These are phyloP conservation scores for Pogonomyrmex californicus DNA, from an alignment of 1,140 invertebrate genomes.

Conservation along the genomic window DNA sequence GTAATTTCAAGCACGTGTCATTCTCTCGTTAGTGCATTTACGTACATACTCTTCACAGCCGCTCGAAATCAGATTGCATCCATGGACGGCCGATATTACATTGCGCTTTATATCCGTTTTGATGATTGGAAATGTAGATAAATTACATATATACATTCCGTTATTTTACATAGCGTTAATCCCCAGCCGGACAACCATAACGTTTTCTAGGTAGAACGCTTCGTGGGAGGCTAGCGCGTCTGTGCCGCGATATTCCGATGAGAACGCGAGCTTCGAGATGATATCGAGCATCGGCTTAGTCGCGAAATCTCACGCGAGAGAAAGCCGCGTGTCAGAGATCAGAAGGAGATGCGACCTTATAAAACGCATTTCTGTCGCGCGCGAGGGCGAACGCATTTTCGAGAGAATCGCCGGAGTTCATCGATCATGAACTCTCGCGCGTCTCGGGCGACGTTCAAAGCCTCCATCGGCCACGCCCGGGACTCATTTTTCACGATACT, in stretches of 20 bases:
- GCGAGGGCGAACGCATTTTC: slow-evolving; percentile 57
- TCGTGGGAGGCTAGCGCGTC: too few species aligned
- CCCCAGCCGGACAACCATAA: neutral
- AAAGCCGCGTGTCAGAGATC: slow-evolving; percentile 73
- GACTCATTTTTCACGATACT: slow-evolving; percentile 76
- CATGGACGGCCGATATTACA: neutral
- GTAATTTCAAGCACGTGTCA: slow-evolving; percentile 51
- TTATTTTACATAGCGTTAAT: neutral
- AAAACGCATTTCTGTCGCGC: slow-evolving; percentile 38
- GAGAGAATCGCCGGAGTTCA: slow-evolving; percentile 66
- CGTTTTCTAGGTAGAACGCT: neutral
- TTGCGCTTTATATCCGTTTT: neutral
- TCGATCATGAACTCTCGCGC: slow-evolving; percentile 76
- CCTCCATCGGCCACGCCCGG: slow-evolving; percentile 36
- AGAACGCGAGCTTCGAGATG: neutral
- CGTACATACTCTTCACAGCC: slow-evolving; percentile 22
- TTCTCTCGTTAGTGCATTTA: slow-evolving; percentile 44
- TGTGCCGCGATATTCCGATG: neutral
- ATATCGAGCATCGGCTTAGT: neutral
- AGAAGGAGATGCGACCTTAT: slow-evolving; percentile 13
- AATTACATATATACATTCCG: slow-evolving; percentile 5
- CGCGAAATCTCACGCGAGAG: slow-evolving; percentile 50
- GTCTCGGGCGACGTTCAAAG: slow-evolving; percentile 50
- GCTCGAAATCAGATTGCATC: slow-evolving; percentile 18
- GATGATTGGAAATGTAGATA: neutral